phyloP scores from a whole-genome alignment of 2,888 invertebrate species.

The Ectropis crepuscularia region DNA sequence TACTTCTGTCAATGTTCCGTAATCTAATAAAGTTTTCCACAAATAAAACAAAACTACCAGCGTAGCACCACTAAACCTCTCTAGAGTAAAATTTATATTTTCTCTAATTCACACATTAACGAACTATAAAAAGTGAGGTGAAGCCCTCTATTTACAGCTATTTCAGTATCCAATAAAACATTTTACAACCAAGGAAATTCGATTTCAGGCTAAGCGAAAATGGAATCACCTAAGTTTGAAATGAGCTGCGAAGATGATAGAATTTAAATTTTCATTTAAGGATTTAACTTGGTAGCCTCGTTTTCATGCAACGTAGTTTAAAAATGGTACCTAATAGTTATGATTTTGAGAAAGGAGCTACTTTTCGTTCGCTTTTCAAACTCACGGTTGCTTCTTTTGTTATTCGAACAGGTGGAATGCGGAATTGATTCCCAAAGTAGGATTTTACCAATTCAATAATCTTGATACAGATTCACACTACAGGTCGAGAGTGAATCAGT shows the following conservation, averaged over 20 bases:
- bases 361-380: too few species aligned
- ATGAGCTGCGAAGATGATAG: neutral
- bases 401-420: too few species aligned
- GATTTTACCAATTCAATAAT: too few species aligned
- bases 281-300: too few species aligned
- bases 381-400: too few species aligned
- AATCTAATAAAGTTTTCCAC: neutral
- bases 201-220: constrained; percentile 11
- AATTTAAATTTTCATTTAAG: constrained; percentile 4
- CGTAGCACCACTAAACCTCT: neutral
- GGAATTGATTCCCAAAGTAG: too few species aligned
- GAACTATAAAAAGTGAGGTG: constrained; percentile 6
- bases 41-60: constrained; percentile 1
- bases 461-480: too few species aligned
- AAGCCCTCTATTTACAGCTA: constrained; percentile 2
- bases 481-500: too few species aligned
- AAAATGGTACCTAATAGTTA: too few species aligned
- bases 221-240: constrained; percentile 13
- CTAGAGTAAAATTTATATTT: neutral
- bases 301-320: too few species aligned
- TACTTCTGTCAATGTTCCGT: too few species aligned
- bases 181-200: constrained; percentile 3
- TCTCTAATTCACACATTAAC: constrained; percentile 4
- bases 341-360: too few species aligned
- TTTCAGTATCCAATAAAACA: constrained; percentile 9